Evolutionary conservation across 1,140 invertebrate genomes (phyloP).

Genomic region (Drosophila auraria): DNA sequence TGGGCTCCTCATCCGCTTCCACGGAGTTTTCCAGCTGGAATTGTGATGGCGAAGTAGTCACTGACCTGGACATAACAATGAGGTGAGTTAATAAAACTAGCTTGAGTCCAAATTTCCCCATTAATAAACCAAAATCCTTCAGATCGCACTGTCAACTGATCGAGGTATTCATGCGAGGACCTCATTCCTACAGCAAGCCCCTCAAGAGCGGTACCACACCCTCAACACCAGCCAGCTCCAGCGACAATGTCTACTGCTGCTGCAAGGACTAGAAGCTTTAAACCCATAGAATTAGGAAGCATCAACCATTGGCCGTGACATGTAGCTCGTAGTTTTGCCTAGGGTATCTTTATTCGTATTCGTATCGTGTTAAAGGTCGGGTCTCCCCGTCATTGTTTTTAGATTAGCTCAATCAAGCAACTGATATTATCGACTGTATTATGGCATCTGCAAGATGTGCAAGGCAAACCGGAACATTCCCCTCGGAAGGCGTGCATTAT

Average conservation of each 20-base stretch:
- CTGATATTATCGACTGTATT: slow-evolving; percentile 75
- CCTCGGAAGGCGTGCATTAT: slow-evolving; percentile 56
- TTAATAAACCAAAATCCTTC: slow-evolving; percentile 13
- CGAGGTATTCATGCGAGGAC: slow-evolving; percentile 87
- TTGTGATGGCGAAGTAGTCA: slow-evolving; percentile 93
- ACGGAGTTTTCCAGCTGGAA: slow-evolving; percentile 90
- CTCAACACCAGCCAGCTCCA: slow-evolving; percentile 66
- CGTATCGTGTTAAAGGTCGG: slow-evolving; percentile 29
- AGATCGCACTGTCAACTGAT: slow-evolving; percentile 87
- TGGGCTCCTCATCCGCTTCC: slow-evolving; percentile 26
- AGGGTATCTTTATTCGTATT: slow-evolving; percentile 40
- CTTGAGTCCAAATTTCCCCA: neutral
- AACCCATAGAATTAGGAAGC: slow-evolving; percentile 42
- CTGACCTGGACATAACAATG: slow-evolving; percentile 89
- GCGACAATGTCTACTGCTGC: slow-evolving; percentile 75
- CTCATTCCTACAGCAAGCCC: slow-evolving; percentile 76
- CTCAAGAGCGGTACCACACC: slow-evolving; percentile 44
- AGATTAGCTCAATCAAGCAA: slow-evolving; percentile 49
- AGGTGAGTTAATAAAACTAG: slow-evolving; percentile 86
- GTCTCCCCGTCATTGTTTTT: slow-evolving; percentile 44
- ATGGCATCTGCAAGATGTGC: slow-evolving; percentile 71
- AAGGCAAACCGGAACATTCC: slow-evolving; percentile 62
- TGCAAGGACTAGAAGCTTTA: slow-evolving; percentile 70
- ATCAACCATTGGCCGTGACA: slow-evolving; percentile 71
- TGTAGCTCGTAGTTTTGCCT: slow-evolving; percentile 61